Conservation (phyloP, 2,113 vertebrate genomes). For the Meriones unguiculatus region DNA sequence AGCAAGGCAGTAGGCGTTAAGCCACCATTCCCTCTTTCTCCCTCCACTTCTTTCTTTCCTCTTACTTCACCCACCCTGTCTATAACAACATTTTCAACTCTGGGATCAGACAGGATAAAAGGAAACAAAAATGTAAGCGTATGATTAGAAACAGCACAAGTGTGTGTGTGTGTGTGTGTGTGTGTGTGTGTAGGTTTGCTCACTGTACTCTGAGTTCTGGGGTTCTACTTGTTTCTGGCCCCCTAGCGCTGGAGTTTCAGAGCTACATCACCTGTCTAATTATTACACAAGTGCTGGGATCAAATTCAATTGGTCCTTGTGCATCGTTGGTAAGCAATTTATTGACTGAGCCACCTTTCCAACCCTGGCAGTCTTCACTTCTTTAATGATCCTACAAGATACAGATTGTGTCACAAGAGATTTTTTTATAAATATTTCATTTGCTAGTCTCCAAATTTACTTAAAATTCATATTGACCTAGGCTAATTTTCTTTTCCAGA, state of each 20-base stretch:
- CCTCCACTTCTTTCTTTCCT: not conserved
- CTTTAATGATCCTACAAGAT: not conserved
- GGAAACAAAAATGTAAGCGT: not conserved
- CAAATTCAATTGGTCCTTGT: not conserved
- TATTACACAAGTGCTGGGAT: not conserved
- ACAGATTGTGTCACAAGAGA: not conserved
- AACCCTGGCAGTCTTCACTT: not conserved
- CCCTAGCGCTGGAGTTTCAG: not conserved
- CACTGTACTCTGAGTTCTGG: not conserved
- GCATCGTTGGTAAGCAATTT: not conserved
- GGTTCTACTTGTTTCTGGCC: not conserved
- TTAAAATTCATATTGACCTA: not conserved
- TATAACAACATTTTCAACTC: not conserved
- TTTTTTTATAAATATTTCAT: not conserved
- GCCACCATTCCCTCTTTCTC: not conserved
- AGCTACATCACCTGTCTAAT: too few relatives aligned
- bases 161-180: too few relatives aligned
- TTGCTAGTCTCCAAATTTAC: conserved; percentile 34
- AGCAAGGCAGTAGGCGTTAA: not conserved
- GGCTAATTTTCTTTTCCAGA: conserved; percentile 37
- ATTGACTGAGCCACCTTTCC: not conserved
- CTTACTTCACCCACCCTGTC: not conserved
- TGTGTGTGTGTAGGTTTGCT: not conserved
- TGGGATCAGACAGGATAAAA: not conserved
- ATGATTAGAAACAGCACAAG: not conserved